These are phyloP conservation scores for Perdix hodgsoniae DNA, from an alignment of 2,797 vertebrate species.

Conservation along the genomic window DNA sequence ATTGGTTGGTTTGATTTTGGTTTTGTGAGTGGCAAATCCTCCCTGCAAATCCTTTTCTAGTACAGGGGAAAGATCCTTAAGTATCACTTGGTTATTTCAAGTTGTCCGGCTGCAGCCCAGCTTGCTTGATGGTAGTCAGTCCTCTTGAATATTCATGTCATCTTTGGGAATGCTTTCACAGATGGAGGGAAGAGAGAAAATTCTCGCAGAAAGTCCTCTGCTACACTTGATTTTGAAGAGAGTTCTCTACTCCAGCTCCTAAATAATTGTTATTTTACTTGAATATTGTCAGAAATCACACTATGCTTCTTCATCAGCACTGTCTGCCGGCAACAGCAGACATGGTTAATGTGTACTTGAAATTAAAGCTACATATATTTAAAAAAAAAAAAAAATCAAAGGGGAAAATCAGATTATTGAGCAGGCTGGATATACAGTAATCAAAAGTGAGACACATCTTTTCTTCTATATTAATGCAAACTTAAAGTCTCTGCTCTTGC, in stretches of 20 bases:
- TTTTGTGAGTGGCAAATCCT: neutral
- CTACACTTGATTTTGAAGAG: slow-evolving; percentile 12
- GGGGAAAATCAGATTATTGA: neutral
- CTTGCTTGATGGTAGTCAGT: neutral
- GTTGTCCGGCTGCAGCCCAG: neutral
- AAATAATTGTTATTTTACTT: neutral
- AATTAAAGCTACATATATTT: slow-evolving; percentile 9
- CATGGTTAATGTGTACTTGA: neutral
- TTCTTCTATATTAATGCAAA: neutral
- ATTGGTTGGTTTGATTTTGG: neutral
- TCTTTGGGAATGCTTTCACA: neutral
- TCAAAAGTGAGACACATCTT: neutral
- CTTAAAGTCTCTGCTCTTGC: neutral
- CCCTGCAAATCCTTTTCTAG: neutral
- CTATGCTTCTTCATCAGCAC: neutral
- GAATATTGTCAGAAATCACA: slow-evolving; percentile 7
- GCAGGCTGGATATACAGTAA: neutral
- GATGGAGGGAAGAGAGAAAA: neutral
- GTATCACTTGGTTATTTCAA: neutral
- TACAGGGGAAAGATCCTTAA: neutral
- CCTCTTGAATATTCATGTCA: neutral
- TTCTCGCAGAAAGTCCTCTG: neutral
- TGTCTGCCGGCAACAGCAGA: neutral
- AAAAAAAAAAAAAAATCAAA: neutral
- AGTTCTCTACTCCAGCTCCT: neutral